Percentiles rank a stretch among this genome's conserved stretches.
phyloP scores from a whole-genome alignment of 2,888 invertebrate genomes.

The Portevinia maculata region DNA sequence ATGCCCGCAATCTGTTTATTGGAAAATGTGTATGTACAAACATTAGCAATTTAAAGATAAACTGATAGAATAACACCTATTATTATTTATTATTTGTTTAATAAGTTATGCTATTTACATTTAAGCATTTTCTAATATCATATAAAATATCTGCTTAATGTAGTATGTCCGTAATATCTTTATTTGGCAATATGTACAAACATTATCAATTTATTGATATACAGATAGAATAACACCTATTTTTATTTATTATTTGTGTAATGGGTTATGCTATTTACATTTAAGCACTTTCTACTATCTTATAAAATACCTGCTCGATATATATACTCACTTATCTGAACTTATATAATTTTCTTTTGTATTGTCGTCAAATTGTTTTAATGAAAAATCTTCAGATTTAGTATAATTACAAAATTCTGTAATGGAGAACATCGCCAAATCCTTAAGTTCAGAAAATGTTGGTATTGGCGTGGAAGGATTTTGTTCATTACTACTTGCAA shows the following conservation, averaged over 20 bases:
- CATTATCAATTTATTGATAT: not conserved
- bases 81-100: not conserved
- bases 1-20: too few relatives aligned
- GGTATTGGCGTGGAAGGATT: slow-evolving; percentile 81
- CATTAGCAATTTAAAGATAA: not conserved
- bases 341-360: not conserved
- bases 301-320: not conserved
- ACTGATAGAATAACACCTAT: not conserved
- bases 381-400: not conserved
- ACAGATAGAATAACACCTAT: not conserved
- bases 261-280: slow-evolving; percentile 1
- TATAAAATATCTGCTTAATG: not conserved
- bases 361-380: not conserved
- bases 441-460: slow-evolving; percentile 79
- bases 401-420: not conserved
- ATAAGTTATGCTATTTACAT: slow-evolving; percentile 1
- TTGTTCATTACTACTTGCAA: slow-evolving; percentile 78
- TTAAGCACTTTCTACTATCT: not conserved
- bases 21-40: slow-evolving; percentile 1
- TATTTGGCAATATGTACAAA: not conserved
- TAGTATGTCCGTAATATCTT: too few relatives aligned
- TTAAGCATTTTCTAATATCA: not conserved
- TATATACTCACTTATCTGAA: slow-evolving; percentile 32
- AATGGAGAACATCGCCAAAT: slow-evolving; percentile 62
- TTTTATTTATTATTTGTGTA: not conserved